Base-by-base conservation (phyloP, 2,888 invertebrate species). In the Pristionchus maxplancki region DNA sequence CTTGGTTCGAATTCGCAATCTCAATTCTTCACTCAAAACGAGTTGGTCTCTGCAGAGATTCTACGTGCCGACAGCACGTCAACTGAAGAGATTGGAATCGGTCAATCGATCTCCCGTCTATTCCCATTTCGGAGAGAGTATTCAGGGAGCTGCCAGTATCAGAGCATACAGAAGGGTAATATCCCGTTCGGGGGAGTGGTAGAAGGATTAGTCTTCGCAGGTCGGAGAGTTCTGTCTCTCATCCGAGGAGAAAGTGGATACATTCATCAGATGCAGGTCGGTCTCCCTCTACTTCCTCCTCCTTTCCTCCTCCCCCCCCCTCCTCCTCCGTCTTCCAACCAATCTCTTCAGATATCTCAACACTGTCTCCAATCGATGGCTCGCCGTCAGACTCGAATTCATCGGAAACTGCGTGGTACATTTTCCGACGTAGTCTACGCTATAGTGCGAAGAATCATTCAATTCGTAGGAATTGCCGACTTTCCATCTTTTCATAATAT, bases 351-450 rank as follows among this genome's bases (percentile, higher is more conserved):
- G 90, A 20, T 93, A 94, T 67, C 90, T 91, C 83, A 93, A 89
- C 88, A 88, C 93, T n/a, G 91, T 93, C 24, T 89, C 94, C 13
- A 94, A 94, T 89, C 90, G 94, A n/a, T 99, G 99, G 99, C 96
- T 99, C 92, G 97, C 98, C 2, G 96, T 99, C 50, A 96, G 98
- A 50, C 96, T 99, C 90, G 99, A 99, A 96, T 97, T 98, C 96
- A 97, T 99, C 89, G 99, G 98, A 91, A 99, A 98, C 95, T 96
- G 97, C 90, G 97, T 99, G 92, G 98, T 98, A 20, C 83, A 89
- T 89, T 34, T 31, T 48, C 4, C 58, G 58, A 58, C 15, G 58
- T 58, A 11, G 58, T 17, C 58, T n/a, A n/a, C n/a, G n/a, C n/a
- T n/a, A n/a, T n/a, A n/a, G n/a, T n/a, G n/a, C n/a, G n/a, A n/a